These are phyloP conservation scores for Passerina amoena DNA, from an alignment of 2,113 vertebrate genomes.

Conservation along the genomic window DNA sequence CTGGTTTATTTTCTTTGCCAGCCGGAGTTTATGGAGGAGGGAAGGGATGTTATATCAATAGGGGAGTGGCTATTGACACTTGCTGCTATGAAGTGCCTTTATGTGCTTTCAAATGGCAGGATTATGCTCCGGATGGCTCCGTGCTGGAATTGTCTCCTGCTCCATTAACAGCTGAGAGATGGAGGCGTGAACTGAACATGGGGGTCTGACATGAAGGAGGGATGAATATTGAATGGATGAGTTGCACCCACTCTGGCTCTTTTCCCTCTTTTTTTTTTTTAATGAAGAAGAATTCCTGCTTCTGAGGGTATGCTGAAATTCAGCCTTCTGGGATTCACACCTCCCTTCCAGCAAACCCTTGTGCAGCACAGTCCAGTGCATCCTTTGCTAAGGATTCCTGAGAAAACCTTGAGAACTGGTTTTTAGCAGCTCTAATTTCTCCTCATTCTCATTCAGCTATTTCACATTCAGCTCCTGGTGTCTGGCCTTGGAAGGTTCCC, in stretches of 20 bases:
- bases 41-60: slow-evolving; percentile 36
- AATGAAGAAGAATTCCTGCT: background rate
- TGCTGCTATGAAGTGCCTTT: slow-evolving; percentile 61
- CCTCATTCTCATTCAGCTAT: background rate
- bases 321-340: background rate
- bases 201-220: background rate
- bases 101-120: slow-evolving; percentile 52
- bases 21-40: slow-evolving; percentile 35
- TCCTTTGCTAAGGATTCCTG: background rate
- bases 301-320: background rate
- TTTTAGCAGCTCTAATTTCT: background rate
- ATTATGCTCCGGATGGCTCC: background rate
- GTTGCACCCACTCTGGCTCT: background rate
- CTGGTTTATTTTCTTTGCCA: slow-evolving; percentile 43
- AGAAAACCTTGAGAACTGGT: background rate
- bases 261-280: background rate
- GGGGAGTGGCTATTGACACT: slow-evolving; percentile 65
- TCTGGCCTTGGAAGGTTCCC: background rate
- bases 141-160: slow-evolving; percentile 18
- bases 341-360: background rate
- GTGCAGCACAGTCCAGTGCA: background rate
- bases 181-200: background rate
- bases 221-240: background rate
- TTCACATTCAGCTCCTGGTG: background rate
- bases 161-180: slow-evolving; percentile 29